Conservation (phyloP, 2,888 invertebrate genomes). For the Eueremaeus valkanovi region DNA sequence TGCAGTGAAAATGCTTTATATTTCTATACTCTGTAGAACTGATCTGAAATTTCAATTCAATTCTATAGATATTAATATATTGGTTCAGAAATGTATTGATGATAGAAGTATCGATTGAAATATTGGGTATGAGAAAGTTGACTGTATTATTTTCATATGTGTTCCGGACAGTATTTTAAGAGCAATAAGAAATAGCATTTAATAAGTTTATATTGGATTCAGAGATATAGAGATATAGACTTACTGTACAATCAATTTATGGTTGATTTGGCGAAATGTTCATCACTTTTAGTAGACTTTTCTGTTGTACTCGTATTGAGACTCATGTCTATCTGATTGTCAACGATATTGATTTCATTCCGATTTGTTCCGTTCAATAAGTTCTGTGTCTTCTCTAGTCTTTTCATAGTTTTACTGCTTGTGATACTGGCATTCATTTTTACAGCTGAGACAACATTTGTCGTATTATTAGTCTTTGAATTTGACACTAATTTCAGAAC, state of each 20-base stretch:
- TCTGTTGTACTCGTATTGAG: not conserved
- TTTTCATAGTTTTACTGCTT: not conserved
- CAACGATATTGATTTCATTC: slow-evolving; percentile 14
- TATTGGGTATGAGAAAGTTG: too few species aligned
- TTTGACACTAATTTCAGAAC: slow-evolving; percentile 7
- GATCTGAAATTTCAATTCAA: too few species aligned
- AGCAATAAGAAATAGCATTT: too few species aligned
- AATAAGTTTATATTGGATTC: too few species aligned
- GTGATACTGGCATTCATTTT: not conserved
- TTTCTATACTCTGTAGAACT: too few species aligned
- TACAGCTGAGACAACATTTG: not conserved
- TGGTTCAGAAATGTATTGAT: too few species aligned
- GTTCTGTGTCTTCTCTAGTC: not conserved
- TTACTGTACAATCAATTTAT: slow-evolving; percentile 24
- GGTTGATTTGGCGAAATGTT: slow-evolving; percentile 14
- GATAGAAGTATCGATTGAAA: too few species aligned
- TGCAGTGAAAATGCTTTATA: too few species aligned
- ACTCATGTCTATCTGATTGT: slow-evolving; percentile 5
- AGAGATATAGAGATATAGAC: too few species aligned
- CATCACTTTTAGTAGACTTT: not conserved
- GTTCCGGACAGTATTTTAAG: too few species aligned
- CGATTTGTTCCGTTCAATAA: slow-evolving; percentile 6
- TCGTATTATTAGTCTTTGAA: not conserved
- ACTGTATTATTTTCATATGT: too few species aligned
- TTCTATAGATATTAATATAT: too few species aligned